Evolutionary conservation across 1,140 invertebrate genomes (phyloP), one percentile per base, ranked within the genome.

Genomic region (Venturia canescens): DNA sequence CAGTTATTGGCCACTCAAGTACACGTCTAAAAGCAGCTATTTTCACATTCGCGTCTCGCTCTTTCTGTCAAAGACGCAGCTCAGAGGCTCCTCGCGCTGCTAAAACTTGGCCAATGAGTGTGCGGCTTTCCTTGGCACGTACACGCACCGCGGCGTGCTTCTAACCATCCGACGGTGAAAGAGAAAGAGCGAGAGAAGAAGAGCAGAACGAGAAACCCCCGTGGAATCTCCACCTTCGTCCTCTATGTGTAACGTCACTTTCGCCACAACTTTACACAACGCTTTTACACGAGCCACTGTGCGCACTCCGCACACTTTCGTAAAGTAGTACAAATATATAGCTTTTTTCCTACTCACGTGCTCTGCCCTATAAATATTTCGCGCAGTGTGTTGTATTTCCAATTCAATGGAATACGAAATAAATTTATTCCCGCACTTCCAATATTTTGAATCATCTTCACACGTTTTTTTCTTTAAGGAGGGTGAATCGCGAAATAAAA

Each of bases 131-230:
- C 18, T 18, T n/a, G n/a, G 85, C 85, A 84, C 79, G 48, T 76
- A 77, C 69, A 83, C 82, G 82, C 83, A 85, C 83, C 82, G 82
- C 79, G 80, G 82, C 79, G 80, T 82, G 76, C 63, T 77, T 57
- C 57, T 87, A 80, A 82, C 84, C 82, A 85, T 85, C 71, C 67
- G 79, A 86, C 78, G n/a, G 50, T 3, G 50, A 53, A 9, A 53
- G 16, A 53, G 1, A 7, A 9, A n/a, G 16, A 53, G 6, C 18
- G 38, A 44, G 38, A 44, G 38, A n/a, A n/a, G n/a, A n/a, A 44
- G 38, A 44, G 38, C 5, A n/a, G n/a, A n/a, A n/a, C n/a, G n/a
- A n/a, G 50, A 53, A 53, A 53, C 50, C 88, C 84, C 86, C 86
- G 83, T 88, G 79, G 80, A 86, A 87, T 53, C 50, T 53, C 50